Evolutionary conservation across 1,140 invertebrate genomes (phyloP), one percentile per base, ranked within the genome.

Genomic region (Spodoptera frugiperda): DNA sequence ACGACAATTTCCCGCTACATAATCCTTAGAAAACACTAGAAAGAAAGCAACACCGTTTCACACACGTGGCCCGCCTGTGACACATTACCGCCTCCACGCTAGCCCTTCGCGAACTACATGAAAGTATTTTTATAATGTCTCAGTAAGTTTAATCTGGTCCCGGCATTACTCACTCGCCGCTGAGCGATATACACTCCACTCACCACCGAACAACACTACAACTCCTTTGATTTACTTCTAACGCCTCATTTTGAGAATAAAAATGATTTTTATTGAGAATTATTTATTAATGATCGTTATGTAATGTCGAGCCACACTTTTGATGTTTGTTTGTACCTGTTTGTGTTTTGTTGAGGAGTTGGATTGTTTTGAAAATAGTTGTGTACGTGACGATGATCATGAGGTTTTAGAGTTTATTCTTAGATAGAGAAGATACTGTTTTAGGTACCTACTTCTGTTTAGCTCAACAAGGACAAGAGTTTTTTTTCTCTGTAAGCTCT

Each of bases 91-190:
- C 46, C 55, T 73, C 54, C 54, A 59, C 70, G n/a, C n/a, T 10
- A 46, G 71, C 71, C 71, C 71, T 44, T 48, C 11, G 59, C 12
- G 30, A 82, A 82, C 4, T 33, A 75, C 59, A 89, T 85, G 3
- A 10, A n/a, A 25, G 78, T 76, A 48, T 81, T 81, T 88, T 84
- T 85, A 86, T 86, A 87, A 78, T 87, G 80, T 91, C 89, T 85
- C 85, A 76, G 84, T 87, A 86, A 88, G 86, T 84, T 90, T 89
- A 89, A 89, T 91, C 86, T 87, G 67, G 54, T 81, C 76, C 83
- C 84, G 83, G 88, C 84, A 90, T 91, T 89, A 92, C 90, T 90
- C 88, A 90, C 86, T 82, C 83, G 86, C 78, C 88, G 91, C 84
- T 91, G 89, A 92, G 82, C 89, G 89, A 92, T 91, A 92, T 92